Conservation (phyloP, 1,140 invertebrate genomes). For the Diploscapter pachys region DNA sequence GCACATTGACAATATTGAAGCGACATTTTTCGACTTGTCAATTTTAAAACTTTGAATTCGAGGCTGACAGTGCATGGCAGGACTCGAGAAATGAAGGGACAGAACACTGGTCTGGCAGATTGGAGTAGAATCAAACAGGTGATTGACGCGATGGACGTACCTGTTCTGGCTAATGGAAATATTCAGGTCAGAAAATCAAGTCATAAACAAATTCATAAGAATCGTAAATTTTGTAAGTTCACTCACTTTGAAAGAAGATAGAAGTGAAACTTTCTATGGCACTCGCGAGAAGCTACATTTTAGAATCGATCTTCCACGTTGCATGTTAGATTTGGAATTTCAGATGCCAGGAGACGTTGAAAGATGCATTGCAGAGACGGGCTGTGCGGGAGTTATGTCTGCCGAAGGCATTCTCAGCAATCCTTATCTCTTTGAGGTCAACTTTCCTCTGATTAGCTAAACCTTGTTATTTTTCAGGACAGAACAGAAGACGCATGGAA, state of each 20-base stretch:
- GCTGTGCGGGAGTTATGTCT: constrained; percentile 73
- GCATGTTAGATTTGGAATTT: constrained; percentile 19
- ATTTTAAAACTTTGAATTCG: too few species aligned
- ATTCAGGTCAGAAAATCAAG: constrained; percentile 69
- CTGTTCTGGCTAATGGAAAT: constrained; percentile 95
- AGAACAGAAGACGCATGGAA: constrained; percentile 70
- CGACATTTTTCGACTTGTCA: background rate
- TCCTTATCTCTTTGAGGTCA: constrained; percentile 75
- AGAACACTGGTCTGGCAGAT: constrained; percentile 84
- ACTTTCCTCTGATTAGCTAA: background rate
- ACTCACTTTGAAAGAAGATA: too few species aligned
- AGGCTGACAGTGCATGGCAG: constrained; percentile 87
- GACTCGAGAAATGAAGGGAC: constrained; percentile 90
- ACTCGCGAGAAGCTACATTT: too few species aligned
- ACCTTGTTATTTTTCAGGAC: background rate
- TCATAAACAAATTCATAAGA: background rate
- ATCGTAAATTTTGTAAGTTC: too few species aligned
- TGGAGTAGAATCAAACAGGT: constrained; percentile 90
- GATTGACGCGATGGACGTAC: constrained; percentile 77
- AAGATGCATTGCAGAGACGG: constrained; percentile 78
- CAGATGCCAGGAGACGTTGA: constrained; percentile 74
- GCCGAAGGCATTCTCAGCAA: constrained; percentile 91
- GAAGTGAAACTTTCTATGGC: too few species aligned
- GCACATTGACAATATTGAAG: background rate
- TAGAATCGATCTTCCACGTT: background rate